Evolutionary conservation across 2,113 vertebrate species (phyloP), one percentile per base, ranked within the genome.

Genomic region (Stomatorhinus ivindoensis): DNA sequence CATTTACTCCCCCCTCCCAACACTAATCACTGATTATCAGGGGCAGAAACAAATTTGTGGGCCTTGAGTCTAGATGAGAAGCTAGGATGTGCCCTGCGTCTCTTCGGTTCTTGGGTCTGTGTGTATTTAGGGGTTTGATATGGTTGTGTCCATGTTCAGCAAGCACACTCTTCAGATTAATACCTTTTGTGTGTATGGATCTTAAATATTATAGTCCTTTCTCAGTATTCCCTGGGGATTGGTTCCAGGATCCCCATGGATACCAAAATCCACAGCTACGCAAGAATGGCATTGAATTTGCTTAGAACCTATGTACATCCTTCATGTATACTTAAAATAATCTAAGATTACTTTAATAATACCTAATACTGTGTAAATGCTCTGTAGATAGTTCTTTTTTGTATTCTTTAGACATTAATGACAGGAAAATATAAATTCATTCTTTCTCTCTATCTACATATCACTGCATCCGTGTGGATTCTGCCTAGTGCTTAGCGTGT

Each of bases 1-100:
- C 97, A 95, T 94, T 96, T 95, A 93, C 96, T 13, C 10, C n/a
- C 61, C 61, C n/a, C 61, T n/a, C 24, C 8, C n/a, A 95, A 96
- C 95, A 97, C 96, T 97, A 97, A 98, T 98, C 97, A 96, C 95
- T 97, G 65, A 80, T 88, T 80, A 69, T 10, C 44, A 31, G 87
- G 97, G 89, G 42, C 61, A 51, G 65, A 39, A 50, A 50, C 24
- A 27, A 42, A 35, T 42, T 50, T 89, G 51, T 58, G 46, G 80
- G 69, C 31, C 53, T 39, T 3, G 21, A 27, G 42, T 48, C 24
- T 4, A 27, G 24, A 48, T 85, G 46, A 85, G 31, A 44, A 44
- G 39, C 15, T 19, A 11, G 42, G 39, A 82, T 39, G 39, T 82
- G 11, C 3, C 3, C 61, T 9, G 21, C 24, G 2, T 58, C 21